Evolutionary conservation across 1,140 invertebrate genomes (phyloP), one percentile per base, ranked within the genome.

Genomic region (Ooceraea biroi): DNA sequence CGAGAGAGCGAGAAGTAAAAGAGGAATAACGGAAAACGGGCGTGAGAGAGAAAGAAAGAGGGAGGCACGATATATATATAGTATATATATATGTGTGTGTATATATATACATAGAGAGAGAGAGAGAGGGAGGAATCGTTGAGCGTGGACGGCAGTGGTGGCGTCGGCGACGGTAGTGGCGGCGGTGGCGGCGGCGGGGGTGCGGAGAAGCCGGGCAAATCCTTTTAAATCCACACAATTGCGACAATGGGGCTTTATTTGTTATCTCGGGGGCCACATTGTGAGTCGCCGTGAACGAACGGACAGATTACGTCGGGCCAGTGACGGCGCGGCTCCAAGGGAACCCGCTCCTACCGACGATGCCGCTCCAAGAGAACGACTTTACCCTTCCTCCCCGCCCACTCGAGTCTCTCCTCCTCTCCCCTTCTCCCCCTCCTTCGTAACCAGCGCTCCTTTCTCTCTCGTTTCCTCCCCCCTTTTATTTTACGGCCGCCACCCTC

Each of bases 161-260:
- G 87, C 36, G 36, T 36, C 36, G 36, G 36, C 36, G 36, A 36
- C 36, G 36, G 36, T 7, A 7, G 2, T 74, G 85, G 82, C 50
- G 71, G 58, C 50, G 19, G 50, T 5, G 73, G 74, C 22, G 44
- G 41, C 11, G 55, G 86, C 57, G 60, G 82, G 57, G 83, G 76
- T 71, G 85, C 78, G 73, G 88, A 88, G 84, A 74, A 88, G 89
- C 72, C 82, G 92, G 89, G 91, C 91, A 94, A 94, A 94, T 94
- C 94, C 94, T 94, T 94, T 94, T 94, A 94, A 94, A 94, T 94
- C 93, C 94, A 94, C 93, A 94, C 94, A 94, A 94, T 94, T 94
- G 94, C 93, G 94, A 94, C 93, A 94, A 94, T 94, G 92, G 94
- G 92, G 94, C 93, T 94, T 94, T 94, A 94, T 94, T 94, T 94